phyloP scores from a whole-genome alignment of 2,113 vertebrate species.

The Orthonyx spaldingii region DNA sequence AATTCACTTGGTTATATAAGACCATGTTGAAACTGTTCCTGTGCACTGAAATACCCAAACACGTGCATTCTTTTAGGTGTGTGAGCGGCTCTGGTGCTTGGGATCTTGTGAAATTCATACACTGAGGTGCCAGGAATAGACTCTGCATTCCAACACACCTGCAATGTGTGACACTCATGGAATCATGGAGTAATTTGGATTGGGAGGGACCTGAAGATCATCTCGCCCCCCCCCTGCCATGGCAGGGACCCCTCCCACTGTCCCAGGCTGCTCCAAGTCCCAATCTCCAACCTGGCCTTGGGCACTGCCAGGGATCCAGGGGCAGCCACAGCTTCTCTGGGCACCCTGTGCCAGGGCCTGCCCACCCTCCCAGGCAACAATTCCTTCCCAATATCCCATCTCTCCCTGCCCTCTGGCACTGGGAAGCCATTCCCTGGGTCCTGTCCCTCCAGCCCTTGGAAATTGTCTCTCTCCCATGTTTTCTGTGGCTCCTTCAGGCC shows the following conservation, averaged over 20 bases:
- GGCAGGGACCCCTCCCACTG: not conserved
- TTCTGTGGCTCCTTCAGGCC: not conserved
- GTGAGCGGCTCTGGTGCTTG: not conserved
- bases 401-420: not conserved
- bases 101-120: not conserved
- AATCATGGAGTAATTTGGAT: not conserved
- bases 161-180: not conserved
- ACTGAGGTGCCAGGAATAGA: not conserved
- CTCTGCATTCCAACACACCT: not conserved
- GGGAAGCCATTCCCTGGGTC: not conserved
- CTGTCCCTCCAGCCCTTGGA: not conserved
- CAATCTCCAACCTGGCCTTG: not conserved
- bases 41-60: not conserved
- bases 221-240: not conserved
- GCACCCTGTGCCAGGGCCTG: not conserved
- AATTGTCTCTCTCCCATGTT: not conserved
- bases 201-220: not conserved
- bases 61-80: rapidly evolving
- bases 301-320: not conserved
- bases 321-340: not conserved
- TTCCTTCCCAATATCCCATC: not conserved
- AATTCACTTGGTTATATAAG: not conserved
- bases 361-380: not conserved
- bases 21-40: not conserved
- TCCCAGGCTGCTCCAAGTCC: not conserved